Evolutionary conservation across 1,140 invertebrate genomes (phyloP), one percentile per base, ranked within the genome.

Genomic region (Nephila pilipes): DNA sequence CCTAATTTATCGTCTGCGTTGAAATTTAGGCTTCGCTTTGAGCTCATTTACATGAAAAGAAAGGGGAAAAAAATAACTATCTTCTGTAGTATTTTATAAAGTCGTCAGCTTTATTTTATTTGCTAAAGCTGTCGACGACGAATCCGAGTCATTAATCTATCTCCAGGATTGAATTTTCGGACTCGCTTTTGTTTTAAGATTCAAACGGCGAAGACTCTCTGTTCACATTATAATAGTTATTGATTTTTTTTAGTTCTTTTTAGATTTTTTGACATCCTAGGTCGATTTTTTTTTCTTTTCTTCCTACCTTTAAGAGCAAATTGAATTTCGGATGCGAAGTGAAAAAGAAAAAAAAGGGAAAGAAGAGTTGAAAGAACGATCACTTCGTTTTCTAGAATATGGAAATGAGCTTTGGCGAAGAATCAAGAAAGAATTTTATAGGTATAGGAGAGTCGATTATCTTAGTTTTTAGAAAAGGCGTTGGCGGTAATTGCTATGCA

Each of bases 141-240:
- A 85, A 85, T 85, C 25, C 14, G 55, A 85, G 32, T 58, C 83
- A 85, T 85, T 85, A 85, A 85, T 85, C 83, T 85, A 55, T 85
- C 46, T 85, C 83, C 18, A 55, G 29, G 83, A 18, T 85, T 85
- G 16, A 85, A 57, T 85, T 85, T 85, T 85, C 83, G 25, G 29
- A 85, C 55, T 85, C 25, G 83, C 83, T 60, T 60, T 85, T 85
- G 83, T 85, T 85, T 85, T 58, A 85, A 85, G 57, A 85, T 85
- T 75, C 69, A 75, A 20, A 75, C 69, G 16, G 29, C 36, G 32
- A 36, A 75, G 32, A 29, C 69, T 20, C 69, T 75, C 20, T 36
- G 32, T 16, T 29, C 69, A 16, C 18, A 75, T 36, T 75, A 75
- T 75, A 75, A 75, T 75, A 75, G 69, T 75, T 75, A 75, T 75